Conservation (phyloP, 2,888 invertebrate species). For the Temnothorax unifasciatus region DNA sequence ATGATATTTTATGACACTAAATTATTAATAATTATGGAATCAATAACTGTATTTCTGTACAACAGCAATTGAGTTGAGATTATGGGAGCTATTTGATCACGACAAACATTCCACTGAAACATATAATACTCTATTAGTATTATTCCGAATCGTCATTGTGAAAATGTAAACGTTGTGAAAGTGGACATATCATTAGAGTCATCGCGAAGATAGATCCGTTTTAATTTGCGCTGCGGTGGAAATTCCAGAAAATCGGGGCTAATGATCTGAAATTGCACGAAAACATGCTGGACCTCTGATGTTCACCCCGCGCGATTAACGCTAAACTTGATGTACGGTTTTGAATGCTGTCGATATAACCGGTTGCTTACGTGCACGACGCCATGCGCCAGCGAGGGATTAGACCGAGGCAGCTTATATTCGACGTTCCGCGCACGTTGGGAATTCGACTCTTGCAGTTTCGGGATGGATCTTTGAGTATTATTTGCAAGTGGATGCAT, state of each 20-base stretch:
- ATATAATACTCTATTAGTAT: neutral
- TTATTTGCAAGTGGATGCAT: slow-evolving; percentile 43
- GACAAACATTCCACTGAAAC: neutral
- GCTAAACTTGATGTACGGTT: slow-evolving; percentile 27
- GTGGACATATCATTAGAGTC: neutral
- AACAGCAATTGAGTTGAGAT: neutral
- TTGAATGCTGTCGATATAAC: slow-evolving; percentile 30
- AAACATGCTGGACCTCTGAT: slow-evolving; percentile 2
- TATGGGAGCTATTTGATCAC: neutral
- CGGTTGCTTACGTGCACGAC: slow-evolving; percentile 34
- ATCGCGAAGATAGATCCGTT: slow-evolving; percentile 8
- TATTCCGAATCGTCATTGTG: neutral
- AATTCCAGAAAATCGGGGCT: slow-evolving; percentile 18
- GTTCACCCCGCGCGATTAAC: slow-evolving; percentile 29
- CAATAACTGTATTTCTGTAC: neutral
- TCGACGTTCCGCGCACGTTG: slow-evolving; percentile 16
- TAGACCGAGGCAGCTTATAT: slow-evolving; percentile 35
- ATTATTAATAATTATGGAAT: slow-evolving; percentile 8
- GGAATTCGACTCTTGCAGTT: slow-evolving; percentile 48
- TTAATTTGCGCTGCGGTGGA: neutral
- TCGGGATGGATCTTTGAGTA: slow-evolving; percentile 37
- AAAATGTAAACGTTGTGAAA: neutral
- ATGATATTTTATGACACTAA: neutral
- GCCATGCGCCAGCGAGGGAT: slow-evolving; percentile 10
- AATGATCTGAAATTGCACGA: slow-evolving; percentile 31